Conservation (phyloP, 2,113 vertebrate genomes). For the Symphodus melops region DNA sequence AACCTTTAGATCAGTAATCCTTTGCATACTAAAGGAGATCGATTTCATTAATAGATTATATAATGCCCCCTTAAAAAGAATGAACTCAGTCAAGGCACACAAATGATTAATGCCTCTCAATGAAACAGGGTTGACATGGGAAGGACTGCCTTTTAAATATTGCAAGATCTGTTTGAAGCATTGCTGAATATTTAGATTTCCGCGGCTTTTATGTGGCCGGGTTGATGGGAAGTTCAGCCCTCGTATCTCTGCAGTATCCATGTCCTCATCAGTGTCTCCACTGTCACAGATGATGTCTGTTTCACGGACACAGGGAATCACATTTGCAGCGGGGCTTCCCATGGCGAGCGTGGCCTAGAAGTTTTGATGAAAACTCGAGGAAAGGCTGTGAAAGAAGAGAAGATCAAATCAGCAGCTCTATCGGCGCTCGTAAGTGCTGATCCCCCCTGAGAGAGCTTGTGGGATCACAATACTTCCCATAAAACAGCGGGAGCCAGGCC, state of each 20-base stretch:
- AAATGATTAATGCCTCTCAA: constrained; percentile 42
- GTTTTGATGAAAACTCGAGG: constrained; percentile 75
- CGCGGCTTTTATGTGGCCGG: constrained; percentile 57
- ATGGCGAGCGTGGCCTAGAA: constrained; percentile 41
- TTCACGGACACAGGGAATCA: constrained; percentile 55
- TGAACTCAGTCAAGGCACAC: constrained; percentile 43
- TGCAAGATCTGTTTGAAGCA: constrained; percentile 62
- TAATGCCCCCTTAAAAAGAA: constrained; percentile 45
- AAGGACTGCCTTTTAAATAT: constrained; percentile 53
- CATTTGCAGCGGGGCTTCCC: constrained; percentile 60
- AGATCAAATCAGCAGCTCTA: constrained; percentile 77
- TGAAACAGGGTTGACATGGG: constrained; percentile 26
- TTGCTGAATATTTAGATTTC: constrained; percentile 65
- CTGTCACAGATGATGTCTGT: constrained; percentile 68
- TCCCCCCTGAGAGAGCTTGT: constrained; percentile 66
- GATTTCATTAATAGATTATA: constrained; percentile 54
- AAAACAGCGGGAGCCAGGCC: constrained; percentile 77
- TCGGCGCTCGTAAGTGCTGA: constrained; percentile 71
- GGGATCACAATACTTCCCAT: constrained; percentile 79
- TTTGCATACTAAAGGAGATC: constrained; percentile 37
- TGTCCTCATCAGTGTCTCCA: constrained; percentile 61
- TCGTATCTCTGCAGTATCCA: constrained; percentile 41
- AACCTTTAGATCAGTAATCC: constrained; percentile 21
- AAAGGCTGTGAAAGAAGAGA: constrained; percentile 72
- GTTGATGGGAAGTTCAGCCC: constrained; percentile 57